These are phyloP conservation scores for Catocala sponsa DNA, from an alignment of 2,888 invertebrate species.

Conservation along the genomic window DNA sequence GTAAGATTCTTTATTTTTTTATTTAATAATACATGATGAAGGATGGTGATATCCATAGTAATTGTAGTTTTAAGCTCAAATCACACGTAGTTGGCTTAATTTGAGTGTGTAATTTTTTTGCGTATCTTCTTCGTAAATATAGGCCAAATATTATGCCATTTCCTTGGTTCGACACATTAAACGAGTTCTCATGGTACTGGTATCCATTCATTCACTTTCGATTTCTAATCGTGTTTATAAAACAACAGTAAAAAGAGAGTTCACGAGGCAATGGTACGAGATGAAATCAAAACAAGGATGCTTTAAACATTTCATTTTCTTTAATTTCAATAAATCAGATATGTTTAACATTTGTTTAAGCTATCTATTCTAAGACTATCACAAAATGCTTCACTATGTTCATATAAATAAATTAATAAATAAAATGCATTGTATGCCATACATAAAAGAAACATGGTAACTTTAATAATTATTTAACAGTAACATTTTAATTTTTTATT, in stretches of 20 bases:
- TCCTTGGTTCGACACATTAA: no score
- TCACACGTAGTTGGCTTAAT: no score
- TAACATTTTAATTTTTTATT: conserved; percentile 14
- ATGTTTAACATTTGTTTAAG: conserved; percentile 52
- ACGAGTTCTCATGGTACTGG: conserved; percentile 20
- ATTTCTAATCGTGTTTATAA: conserved; percentile 28
- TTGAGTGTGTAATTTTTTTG: no score
- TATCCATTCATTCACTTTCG: conserved; percentile 8
- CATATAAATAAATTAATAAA: conserved; percentile 40
- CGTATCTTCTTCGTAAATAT: no score
- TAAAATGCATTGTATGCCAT: conserved; percentile 65
- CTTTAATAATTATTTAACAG: conserved; percentile 18
- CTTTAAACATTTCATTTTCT: conserved; percentile 36
- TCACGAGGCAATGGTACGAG: neutral
- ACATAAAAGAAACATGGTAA: conserved; percentile 28
- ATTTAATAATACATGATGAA: no score
- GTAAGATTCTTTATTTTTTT: no score
- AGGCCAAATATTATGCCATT: no score
- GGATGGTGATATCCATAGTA: no score
- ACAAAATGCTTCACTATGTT: conserved; percentile 59
- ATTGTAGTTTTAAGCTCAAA: no score
- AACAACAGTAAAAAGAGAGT: conserved; percentile 16
- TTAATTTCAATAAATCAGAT: conserved; percentile 52
- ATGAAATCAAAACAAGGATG: conserved; percentile 16
- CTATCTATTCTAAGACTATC: conserved; percentile 61